Percentiles rank a stretch among this genome's conserved stretches.
Conservation (phyloP, 2,888 invertebrate genomes). For the Xanthia togata region DNA sequence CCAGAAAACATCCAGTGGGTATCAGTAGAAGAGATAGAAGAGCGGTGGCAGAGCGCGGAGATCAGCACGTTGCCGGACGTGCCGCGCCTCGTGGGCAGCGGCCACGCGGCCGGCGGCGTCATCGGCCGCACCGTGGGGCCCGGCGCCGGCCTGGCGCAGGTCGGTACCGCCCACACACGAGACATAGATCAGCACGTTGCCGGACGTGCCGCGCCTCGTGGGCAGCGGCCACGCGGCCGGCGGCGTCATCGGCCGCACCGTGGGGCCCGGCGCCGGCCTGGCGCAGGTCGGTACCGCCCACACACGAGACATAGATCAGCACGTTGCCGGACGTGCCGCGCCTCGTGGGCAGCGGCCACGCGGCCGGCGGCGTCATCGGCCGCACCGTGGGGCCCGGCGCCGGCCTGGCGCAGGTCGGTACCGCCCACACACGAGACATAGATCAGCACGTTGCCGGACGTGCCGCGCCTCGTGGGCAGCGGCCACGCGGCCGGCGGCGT, state of each 20-base stretch:
- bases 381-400: constrained; percentile 95
- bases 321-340: constrained; percentile 96
- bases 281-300: no score
- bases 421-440: no score
- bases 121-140: constrained; percentile 97
- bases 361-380: constrained; percentile 98
- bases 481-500: constrained; percentile 99
- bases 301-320: no score
- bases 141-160: constrained; percentile 89
- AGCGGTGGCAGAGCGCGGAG: constrained; percentile 92
- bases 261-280: constrained; percentile 92
- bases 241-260: constrained; percentile 97
- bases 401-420: constrained; percentile 88
- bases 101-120: constrained; percentile 99
- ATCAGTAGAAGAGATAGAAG: constrained; percentile 97
- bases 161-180: no score
- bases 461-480: constrained; percentile 97
- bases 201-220: constrained; percentile 96
- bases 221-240: constrained; percentile 99
- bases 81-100: constrained; percentile 97
- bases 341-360: constrained; percentile 97
- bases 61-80: constrained; percentile 96
- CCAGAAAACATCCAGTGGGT: constrained; percentile 98
- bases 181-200: constrained; percentile 94
- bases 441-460: constrained; percentile 95